These are phyloP conservation scores for Erinaceus europaeus DNA, from an alignment of 2,113 vertebrate species.

Conservation along the genomic window DNA sequence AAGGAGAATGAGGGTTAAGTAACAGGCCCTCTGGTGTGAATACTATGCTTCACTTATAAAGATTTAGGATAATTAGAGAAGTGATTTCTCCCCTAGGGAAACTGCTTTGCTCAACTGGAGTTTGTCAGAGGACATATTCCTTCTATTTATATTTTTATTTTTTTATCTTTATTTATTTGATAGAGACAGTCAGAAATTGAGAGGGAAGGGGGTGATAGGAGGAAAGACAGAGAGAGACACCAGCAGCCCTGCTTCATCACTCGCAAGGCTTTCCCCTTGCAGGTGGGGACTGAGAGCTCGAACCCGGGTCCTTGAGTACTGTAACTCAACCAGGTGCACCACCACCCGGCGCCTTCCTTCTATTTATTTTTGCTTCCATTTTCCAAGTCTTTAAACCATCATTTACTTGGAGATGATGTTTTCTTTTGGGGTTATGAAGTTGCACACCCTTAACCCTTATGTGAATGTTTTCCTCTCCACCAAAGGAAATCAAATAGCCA, in stretches of 20 bases:
- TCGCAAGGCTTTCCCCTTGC: too few species aligned
- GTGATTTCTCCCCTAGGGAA: slow-evolving; percentile 34
- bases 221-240: too few species aligned
- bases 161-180: too few species aligned
- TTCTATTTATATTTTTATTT: too few species aligned
- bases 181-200: too few species aligned
- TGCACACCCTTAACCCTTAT: not conserved
- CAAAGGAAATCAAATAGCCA: not conserved
- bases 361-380: not conserved
- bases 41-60: slow-evolving; percentile 64
- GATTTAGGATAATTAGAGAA: slow-evolving; percentile 51
- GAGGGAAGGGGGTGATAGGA: too few species aligned
- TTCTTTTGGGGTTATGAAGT: not conserved
- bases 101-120: slow-evolving; percentile 39
- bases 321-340: too few species aligned
- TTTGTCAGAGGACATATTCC: not conserved
- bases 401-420: not conserved
- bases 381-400: not conserved
- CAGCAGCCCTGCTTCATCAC: too few species aligned
- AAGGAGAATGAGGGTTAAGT: slow-evolving; percentile 47
- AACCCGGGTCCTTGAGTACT: too few species aligned
- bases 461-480: not conserved
- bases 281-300: too few species aligned
- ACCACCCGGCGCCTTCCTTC: too few species aligned
- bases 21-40: slow-evolving; percentile 37